Base-by-base conservation (phyloP, 2,797 vertebrate genomes). In the Alcedo quadribrachys region DNA sequence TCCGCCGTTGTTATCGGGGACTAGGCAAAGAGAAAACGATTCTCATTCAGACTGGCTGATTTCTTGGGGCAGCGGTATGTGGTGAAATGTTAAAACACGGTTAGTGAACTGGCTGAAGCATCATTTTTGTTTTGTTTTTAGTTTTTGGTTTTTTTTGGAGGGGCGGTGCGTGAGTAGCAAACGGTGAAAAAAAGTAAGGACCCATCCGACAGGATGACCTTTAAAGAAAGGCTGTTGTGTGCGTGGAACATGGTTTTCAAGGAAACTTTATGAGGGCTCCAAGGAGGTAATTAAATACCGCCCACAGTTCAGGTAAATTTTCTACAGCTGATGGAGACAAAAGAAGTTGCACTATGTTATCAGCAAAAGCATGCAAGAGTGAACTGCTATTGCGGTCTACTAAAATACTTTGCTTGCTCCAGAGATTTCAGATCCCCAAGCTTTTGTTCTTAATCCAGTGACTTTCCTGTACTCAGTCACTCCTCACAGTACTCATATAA, bases 181-280 rank as follows among this genome's bases (percentile, higher is more conserved):
- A 45, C 0, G 0, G 8, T 10, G 7, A 4, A 4, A 0, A 42
- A 15, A 18, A 21, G 4, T 16, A 21, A 3, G 7, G 30, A 43
- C 73, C 28, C 45, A 35, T 33, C 15, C 30, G 32, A 12, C 15
- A 46, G 60, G 28, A 43, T 21, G 58, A 57, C 48, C 53, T 80
- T 80, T 86, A 35, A 45, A 57, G 55, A 50, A 43, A 17, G 27
- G 19, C 21, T 70, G 40, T 12, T 74, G 24, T 21, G 2, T 28
- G 46, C 68, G 12, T 0, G 1, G 30, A 12, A 28, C 10, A 2
- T 0, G 14, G 7, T 62, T 80, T 54, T 43, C 30, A 35, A 35
- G 35, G 45, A 76, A 57, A 80, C 51, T 67, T 61, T 45, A 22
- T 0, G 1, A 77, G 21, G 3, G 28, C 32, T 87, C 76, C 69